Conservation (phyloP, 2,888 invertebrate species). For the Cloeon dipterum region DNA sequence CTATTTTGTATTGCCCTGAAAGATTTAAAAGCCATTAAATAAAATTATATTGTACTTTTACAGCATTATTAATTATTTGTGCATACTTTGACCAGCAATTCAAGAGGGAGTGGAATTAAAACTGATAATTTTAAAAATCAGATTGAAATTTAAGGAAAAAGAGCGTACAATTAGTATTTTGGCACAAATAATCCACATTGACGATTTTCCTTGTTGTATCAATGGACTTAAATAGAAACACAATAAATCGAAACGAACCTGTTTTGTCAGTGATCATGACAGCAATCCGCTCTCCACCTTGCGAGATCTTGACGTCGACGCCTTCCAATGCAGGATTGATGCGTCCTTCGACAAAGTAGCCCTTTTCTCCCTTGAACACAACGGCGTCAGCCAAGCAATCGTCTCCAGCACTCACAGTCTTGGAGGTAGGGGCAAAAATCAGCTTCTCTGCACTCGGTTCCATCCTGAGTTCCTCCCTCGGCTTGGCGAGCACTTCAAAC, state of each 20-base stretch:
- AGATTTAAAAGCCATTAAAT: no score
- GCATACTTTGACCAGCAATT: no score
- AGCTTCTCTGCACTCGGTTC: constrained; percentile 44
- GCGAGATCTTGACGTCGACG: constrained; percentile 25
- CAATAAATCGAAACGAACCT: constrained; percentile 12
- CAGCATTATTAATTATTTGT: no score
- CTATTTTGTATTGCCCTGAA: not conserved
- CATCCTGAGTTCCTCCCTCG: constrained; percentile 32
- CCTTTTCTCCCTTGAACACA: constrained; percentile 36
- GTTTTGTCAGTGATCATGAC: constrained; percentile 18
- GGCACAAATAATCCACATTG: no score
- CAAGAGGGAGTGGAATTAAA: no score
- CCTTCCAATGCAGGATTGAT: constrained; percentile 36
- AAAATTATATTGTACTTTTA: no score
- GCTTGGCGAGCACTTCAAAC: constrained; percentile 18
- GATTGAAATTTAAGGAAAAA: no score
- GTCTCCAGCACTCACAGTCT: constrained; percentile 34
- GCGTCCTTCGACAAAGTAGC: constrained; percentile 38
- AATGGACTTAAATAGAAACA: no score
- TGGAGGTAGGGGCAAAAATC: constrained; percentile 39
- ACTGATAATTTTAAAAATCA: no score
- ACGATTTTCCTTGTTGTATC: no score
- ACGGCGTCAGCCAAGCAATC: constrained; percentile 43
- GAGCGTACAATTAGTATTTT: no score
- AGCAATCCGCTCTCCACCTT: not conserved